Evolutionary conservation across 2,797 vertebrate species (phyloP).

Genomic region (Caiman crocodilus): DNA sequence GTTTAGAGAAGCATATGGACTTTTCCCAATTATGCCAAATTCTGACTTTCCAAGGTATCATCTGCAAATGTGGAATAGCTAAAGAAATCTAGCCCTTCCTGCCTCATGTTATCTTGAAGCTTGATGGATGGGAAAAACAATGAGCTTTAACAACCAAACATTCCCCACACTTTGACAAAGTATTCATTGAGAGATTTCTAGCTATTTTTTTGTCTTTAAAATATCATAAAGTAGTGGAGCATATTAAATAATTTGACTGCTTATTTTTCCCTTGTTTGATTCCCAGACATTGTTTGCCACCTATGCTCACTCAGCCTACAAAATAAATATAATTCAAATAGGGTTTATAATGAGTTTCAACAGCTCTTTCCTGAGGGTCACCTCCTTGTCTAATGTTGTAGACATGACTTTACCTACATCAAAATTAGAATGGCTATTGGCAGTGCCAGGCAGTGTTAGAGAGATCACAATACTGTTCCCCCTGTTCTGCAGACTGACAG

Average conservation of each 20-base stretch:
- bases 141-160: neutral
- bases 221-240: neutral
- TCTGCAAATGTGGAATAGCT: conserved; percentile 3
- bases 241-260: neutral
- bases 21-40: conserved; percentile 37
- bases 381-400: neutral
- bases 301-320: neutral
- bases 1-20: neutral
- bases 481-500: conserved; percentile 30
- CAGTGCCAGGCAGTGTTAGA: conserved; percentile 39
- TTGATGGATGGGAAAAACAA: neutral
- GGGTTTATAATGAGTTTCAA: conserved; percentile 13
- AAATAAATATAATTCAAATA: neutral
- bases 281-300: neutral
- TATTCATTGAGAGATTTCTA: neutral
- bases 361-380: neutral
- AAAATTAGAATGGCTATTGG: conserved; percentile 50
- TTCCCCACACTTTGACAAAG: neutral
- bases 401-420: conserved; percentile 21
- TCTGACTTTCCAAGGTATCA: conserved; percentile 3
- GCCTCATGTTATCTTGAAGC: neutral
- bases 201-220: conserved; percentile 23
- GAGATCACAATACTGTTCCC: conserved; percentile 46
- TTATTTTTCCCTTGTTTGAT: neutral
- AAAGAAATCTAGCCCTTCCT: neutral